These are phyloP conservation scores for Brachyalestes nurse DNA, from an alignment of 2,797 vertebrate species.

Conservation along the genomic window DNA sequence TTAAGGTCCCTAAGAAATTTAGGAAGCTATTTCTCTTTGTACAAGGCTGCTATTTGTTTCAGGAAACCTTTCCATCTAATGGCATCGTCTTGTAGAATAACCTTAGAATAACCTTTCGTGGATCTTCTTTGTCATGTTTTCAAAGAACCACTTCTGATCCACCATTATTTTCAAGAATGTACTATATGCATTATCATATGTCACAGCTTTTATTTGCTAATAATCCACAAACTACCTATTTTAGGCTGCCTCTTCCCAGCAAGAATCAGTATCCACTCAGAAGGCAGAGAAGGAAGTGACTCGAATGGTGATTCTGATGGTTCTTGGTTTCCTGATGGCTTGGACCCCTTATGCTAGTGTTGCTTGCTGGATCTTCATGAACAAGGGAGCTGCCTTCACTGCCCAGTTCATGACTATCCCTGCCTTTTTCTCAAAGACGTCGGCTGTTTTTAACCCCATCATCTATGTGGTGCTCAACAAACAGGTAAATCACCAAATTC, in stretches of 20 bases:
- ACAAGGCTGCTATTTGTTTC: no score
- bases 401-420: constrained; percentile 82
- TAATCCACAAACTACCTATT: neutral
- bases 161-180: no score
- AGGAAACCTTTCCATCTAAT: no score
- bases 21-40: no score
- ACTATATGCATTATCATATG: no score
- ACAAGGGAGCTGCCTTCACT: constrained; percentile 78
- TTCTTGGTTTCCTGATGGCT: constrained; percentile 83
- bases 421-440: constrained; percentile 86
- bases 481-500: constrained; percentile 70
- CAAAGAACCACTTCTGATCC: no score
- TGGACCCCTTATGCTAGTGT: constrained; percentile 83
- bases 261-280: constrained; percentile 85
- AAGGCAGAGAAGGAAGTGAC: constrained; percentile 88
- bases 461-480: constrained; percentile 76
- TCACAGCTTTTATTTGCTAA: neutral
- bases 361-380: constrained; percentile 84
- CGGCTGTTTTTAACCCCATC: constrained; percentile 82
- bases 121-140: no score
- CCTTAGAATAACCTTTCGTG: no score
- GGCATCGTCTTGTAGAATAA: no score
- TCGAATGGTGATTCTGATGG: constrained; percentile 86
- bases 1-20: no score
- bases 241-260: constrained; percentile 85